Evolutionary conservation across 2,113 vertebrate species (phyloP), one percentile per base, ranked within the genome.

Genomic region (Pomatostomus ruficeps): DNA sequence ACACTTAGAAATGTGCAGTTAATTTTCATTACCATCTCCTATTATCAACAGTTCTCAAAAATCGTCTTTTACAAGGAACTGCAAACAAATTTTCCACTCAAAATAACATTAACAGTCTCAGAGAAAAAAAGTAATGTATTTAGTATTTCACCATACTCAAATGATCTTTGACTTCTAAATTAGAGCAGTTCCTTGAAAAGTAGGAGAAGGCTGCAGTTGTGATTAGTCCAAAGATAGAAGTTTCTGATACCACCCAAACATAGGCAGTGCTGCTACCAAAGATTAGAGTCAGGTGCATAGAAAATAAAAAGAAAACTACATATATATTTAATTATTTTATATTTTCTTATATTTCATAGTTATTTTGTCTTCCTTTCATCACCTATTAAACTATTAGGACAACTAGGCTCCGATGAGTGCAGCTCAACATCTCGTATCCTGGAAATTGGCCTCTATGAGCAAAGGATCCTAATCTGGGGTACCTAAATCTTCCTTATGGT

Each of bases 181-280:
- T 14, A 25, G 21, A 43, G 33, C 6, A 92, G 16, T 14, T 78
- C 49, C 40, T 67, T 22, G 5, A 70, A 35, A 26, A 57, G 11
- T 0, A 70, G 33, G 35, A 0, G 0, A 83, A 78, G 70, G 18
- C 28, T 4, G 1, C 10, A 49, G 25, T 49, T 83, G 18, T 45
- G 33, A 49, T 59, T 58, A 55, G 40, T 54, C 54, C 58, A 58
- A 58, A 82, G 31, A 42, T 0, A 67, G 4, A 70, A 70, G 1
- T 0, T 61, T 49, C 22, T 38, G 31, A 55, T 40, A 75, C 3
- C 11, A 33, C 8, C 5, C 22, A 78, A 73, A 61, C 20, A 55
- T 1, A 75, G 22, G 61, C 29, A 84, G 42, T 15, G 23, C 2
- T 66, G 29, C 29, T 46, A 48, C 18, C 42, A 71, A 42, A 38